A percentile compares a stretch with the other conserved stretches of the same genome.
Evolutionary conservation across 1,140 invertebrate species (phyloP).

Genomic region (Drosophila rhopaloa): DNA sequence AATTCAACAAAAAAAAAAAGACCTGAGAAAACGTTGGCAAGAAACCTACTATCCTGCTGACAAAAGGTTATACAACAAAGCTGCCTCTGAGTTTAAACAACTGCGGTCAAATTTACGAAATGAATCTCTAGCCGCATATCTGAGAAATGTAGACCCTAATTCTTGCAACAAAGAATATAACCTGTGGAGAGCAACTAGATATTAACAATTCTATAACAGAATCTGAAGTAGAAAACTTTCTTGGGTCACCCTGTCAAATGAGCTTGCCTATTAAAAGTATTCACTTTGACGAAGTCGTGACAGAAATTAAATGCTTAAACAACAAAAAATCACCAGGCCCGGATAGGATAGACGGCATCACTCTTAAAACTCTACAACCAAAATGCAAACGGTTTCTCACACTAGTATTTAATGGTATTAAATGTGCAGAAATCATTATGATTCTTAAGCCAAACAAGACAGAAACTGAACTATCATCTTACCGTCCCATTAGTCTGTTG

Average conservation of each 20-base stretch:
- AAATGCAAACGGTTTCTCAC: slow-evolving; percentile 33
- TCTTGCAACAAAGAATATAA: neutral
- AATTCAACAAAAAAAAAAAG: slow-evolving; percentile 4
- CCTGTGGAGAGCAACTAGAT: no score
- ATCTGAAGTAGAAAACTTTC: no score
- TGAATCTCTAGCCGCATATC: neutral
- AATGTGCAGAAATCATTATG: no score
- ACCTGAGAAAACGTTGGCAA: no score
- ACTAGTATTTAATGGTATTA: slow-evolving; percentile 32
- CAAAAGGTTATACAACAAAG: neutral
- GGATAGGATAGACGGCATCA: slow-evolving; percentile 29
- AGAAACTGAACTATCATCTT: no score
- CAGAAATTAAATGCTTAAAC: no score
- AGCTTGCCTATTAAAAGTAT: no score
- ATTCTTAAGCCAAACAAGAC: no score
- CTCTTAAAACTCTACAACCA: slow-evolving; percentile 21
- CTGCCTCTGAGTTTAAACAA: neutral
- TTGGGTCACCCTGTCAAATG: no score
- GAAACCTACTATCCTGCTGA: neutral
- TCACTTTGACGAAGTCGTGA: no score
- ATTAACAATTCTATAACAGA: no score
- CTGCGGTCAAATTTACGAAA: neutral
- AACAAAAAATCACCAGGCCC: slow-evolving; percentile 42
- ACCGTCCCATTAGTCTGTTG: no score
- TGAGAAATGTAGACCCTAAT: neutral